Evolutionary conservation across 2,797 vertebrate genomes (phyloP).

Genomic region (Gouania willdenowi): DNA sequence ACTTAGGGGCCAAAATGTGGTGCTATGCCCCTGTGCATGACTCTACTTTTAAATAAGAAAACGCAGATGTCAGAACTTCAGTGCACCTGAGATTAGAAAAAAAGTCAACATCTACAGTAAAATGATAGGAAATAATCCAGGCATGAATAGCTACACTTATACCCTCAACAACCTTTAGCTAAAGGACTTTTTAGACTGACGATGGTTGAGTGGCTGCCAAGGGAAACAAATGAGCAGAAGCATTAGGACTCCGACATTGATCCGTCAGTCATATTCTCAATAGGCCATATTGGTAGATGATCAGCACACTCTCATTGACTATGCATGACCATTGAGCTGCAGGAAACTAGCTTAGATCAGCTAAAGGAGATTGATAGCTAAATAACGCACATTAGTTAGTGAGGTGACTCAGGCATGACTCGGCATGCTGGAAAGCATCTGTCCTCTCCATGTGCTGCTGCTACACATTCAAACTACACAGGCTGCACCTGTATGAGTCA

Average conservation of each 20-base stretch:
- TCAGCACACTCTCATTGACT: constrained; percentile 44
- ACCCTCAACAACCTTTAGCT: too few species aligned
- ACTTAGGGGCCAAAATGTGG: too few species aligned
- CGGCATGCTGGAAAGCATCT: neutral
- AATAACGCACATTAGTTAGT: constrained; percentile 50
- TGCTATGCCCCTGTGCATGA: too few species aligned
- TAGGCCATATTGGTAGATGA: constrained; percentile 42
- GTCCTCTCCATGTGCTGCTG: neutral
- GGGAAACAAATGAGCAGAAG: too few species aligned
- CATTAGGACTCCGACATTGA: constrained; percentile 21
- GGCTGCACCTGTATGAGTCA: neutral
- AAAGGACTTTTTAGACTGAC: too few species aligned
- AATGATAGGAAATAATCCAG: too few species aligned
- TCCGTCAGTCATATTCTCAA: constrained; percentile 18
- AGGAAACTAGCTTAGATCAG: constrained; percentile 48
- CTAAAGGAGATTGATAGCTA: constrained; percentile 55
- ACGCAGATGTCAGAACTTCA: too few species aligned
- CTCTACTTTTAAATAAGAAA: too few species aligned
- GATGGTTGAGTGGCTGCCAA: too few species aligned
- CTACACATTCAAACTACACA: neutral
- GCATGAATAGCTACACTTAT: too few species aligned
- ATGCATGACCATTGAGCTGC: constrained; percentile 35
- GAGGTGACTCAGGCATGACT: constrained; percentile 15
- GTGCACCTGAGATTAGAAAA: too few species aligned
- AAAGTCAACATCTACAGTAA: too few species aligned